Base-by-base conservation (phyloP, 2,113 vertebrate genomes). In the Siniperca chuatsi region DNA sequence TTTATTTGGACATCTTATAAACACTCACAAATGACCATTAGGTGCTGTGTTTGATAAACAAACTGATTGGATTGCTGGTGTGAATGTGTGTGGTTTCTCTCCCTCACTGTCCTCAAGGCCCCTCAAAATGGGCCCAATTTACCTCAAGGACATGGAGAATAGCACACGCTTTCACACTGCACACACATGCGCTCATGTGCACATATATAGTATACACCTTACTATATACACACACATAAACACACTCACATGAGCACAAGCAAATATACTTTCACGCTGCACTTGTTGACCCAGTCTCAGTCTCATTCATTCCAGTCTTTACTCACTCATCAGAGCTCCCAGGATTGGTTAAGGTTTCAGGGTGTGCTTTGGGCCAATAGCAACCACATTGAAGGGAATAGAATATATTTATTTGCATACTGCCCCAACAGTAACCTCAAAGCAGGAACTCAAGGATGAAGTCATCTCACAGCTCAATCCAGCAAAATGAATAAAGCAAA, bases 21-120 rank as follows among this genome's bases (percentile, higher is more conserved):
- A 95, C 94, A 94, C 93, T 91, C 91, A 95, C 91, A 92, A 93
- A 95, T 93, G 92, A 92, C 95, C 93, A 95, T 96, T 95, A 95
- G 94, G 93, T 94, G 94, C 93, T 89, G 93, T 94, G 92, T 95
- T 95, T 96, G 89, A 95, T 95, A 96, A 96, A 96, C 94, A 96
- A 93, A 94, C 94, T 96, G 95, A 96, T 96, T 96, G 92, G 94
- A 93, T 93, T 94, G 94, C 92, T 92, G 90, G 91, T 83, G 88
- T 90, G 92, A 93, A 92, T 84, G 93, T 80, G 92, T 93, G 93
- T 93, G 93, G 93, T 92, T 93, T 93, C 79, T 93, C 89, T 92
- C 87, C 82, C 74, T 83, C 29, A 73, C 66, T 90, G 87, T 93
- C 90, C 87, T 93, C 90, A 84, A 91, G 92, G 94, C 81, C 88